A percentile compares a stretch with the other conserved stretches of the same genome.
These are phyloP conservation scores for Isichthys henryi DNA, from an alignment of 2,113 vertebrate genomes.

Conservation along the genomic window DNA sequence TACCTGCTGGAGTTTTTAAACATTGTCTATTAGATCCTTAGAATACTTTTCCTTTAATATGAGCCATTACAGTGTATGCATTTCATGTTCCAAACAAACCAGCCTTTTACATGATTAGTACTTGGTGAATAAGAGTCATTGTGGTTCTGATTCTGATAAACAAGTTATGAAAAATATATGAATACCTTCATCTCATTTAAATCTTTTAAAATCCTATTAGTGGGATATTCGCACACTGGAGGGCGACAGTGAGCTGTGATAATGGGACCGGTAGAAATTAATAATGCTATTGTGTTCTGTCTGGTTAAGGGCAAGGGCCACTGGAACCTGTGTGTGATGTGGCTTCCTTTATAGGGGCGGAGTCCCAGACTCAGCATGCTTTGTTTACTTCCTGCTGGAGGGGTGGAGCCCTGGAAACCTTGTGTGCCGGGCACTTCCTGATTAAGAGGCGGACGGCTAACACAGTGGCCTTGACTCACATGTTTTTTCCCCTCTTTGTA, in stretches of 20 bases:
- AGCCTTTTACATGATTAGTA: neutral
- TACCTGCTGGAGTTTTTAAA: neutral
- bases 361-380: constrained; percentile 15
- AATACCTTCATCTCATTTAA: neutral
- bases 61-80: neutral
- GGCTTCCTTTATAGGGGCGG: constrained; percentile 12
- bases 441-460: constrained; percentile 25
- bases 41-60: neutral
- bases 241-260: neutral
- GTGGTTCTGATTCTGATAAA: neutral
- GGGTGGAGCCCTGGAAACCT: constrained; percentile 18
- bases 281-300: neutral
- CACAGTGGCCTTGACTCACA: constrained; percentile 32
- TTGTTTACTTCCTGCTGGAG: constrained; percentile 25
- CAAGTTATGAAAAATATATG: neutral
- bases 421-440: constrained; percentile 37
- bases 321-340: neutral
- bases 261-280: neutral
- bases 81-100: neutral
- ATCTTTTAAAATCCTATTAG: neutral
- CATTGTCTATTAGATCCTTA: neutral
- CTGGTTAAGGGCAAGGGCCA: neutral
- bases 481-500: constrained; percentile 47
- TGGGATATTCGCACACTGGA: neutral
- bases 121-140: neutral